A percentile compares a stretch with the other conserved stretches of the same genome.
Evolutionary conservation across 2,797 vertebrate genomes (phyloP).

Genomic region (Bucorvus abyssinicus): DNA sequence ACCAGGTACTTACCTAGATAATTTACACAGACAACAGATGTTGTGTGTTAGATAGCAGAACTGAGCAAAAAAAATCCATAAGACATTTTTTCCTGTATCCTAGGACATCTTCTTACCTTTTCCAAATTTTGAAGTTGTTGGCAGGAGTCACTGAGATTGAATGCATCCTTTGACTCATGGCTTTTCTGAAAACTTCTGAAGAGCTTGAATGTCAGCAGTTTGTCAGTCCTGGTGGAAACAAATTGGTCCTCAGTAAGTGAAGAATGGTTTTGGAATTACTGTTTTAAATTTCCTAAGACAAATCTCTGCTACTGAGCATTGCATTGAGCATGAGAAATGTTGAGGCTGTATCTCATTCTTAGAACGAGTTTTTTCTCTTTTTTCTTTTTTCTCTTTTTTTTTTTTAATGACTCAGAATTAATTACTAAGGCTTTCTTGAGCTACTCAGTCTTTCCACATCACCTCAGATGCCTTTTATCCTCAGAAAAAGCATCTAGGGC

Average conservation of each 20-base stretch:
- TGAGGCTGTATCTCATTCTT: not conserved
- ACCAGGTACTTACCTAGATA: not conserved
- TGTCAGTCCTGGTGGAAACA: not conserved
- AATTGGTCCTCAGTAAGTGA: not conserved
- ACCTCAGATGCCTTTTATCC: not conserved
- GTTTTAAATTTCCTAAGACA: not conserved
- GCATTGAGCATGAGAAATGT: not conserved
- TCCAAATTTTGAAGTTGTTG: not conserved
- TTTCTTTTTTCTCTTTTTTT: not conserved
- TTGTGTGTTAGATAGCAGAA: not conserved
- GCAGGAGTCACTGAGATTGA: not conserved
- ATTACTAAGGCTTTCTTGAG: not conserved
- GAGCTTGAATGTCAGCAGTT: not conserved
- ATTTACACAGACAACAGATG: not conserved
- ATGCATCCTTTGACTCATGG: not conserved
- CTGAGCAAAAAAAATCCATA: not conserved
- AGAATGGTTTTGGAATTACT: not conserved
- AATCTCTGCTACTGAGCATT: not conserved
- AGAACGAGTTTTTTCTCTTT: not conserved
- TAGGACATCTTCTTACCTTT: not conserved
- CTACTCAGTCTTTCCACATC: not conserved
- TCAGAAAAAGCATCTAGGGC: not conserved
- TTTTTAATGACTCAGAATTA: not conserved
- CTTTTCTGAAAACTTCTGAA: not conserved
- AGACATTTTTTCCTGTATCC: not conserved